Base-by-base conservation (phyloP, 2,888 invertebrate genomes). In the Dolomedes plantarius region DNA sequence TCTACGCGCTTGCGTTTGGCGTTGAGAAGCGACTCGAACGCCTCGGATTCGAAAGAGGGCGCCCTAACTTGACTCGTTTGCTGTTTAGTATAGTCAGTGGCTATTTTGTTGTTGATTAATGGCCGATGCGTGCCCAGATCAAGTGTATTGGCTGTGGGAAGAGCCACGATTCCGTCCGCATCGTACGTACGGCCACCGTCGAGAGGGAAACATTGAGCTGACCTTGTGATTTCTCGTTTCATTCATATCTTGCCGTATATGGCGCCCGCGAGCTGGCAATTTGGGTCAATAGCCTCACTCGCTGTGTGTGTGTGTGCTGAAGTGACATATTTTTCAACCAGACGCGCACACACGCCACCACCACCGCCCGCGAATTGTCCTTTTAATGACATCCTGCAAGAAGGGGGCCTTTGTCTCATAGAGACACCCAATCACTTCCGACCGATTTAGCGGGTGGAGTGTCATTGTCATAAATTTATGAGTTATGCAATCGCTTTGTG, bases 201-300 rank as follows among this genome's bases (percentile, higher is more conserved):
- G 56, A 56, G 56, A 23, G 23, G 56, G 56, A 23, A 23, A 23
- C 19, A 56, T 5, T 56, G 56, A 16, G 56, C 23, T 56, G 56
- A 56, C 56, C 56, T 56, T 56, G 41, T 16, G 5, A 56, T 56
- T 56, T 56, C 56, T 19, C 56, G 56, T 56, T 56, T 56, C 56
- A 56, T 56, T 56, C 56, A 56, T 56, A 23, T 23, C 19, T 56
- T 56, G 56, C 56, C 56, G 56, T 56, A 23, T 56, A 56, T 56
- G 56, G 46, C 46, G 46, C 46, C 46, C 46, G 46, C n/a, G 46
- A 46, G 46, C n/a, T 46, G 46, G 23, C 56, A 56, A 56, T 56
- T 56, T 56, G 23, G 56, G 56, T 56, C 56, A 56, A 56, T 56
- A 56, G 46, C 46, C 46, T 56, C 19, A 9, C 56, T 19, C 56